Base-by-base conservation (phyloP, 2,113 vertebrate genomes). In the Mobula hypostoma region DNA sequence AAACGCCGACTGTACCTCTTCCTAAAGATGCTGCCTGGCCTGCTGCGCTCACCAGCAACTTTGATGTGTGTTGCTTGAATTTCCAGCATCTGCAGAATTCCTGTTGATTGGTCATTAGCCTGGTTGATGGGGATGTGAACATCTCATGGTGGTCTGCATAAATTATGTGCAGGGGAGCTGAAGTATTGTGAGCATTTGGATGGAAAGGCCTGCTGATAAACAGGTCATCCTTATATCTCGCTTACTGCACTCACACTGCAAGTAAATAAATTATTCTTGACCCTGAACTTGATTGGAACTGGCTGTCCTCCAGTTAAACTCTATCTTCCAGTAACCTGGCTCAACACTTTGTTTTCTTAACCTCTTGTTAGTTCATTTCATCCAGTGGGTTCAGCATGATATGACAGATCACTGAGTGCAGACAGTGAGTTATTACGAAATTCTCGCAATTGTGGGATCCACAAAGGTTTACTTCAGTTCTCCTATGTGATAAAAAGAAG, bases 281-380 rank as follows among this genome's bases (percentile, higher is more conserved):
- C 85, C 85, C 85, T 90, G 85, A 90, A 90, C 85, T 68, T 90
- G 1, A n/a, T 29, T 90, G 85, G 85, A 68, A 90, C 85, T 90
- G 85, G 85, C 61, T 90, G 85, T 90, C 85, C 85, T 90, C 85
- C 85, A 90, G 61, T 90, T 90, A 90, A 90, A 90, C 85, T 90
- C 61, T 90, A 29, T 90, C 85, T 66, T 66, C 61, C 85, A 90
- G 61, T 90, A 90, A 90, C 85, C 85, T 90, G 85, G 85, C 85
- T 90, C 61, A 66, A 29, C 14, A 90, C 61, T 90, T 32, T 90
- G 85, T 90, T 90, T 90, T 90, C 61, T 90, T 90, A 90, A 90
- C 85, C 85, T 90, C 85, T 90, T 90, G 85, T 66, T 66, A 66
- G 63, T 90, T 90, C 17, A 66, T 32, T 88, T 88, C 85, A 88